Evolutionary conservation across 1,140 invertebrate species (phyloP), one percentile per base, ranked within the genome.

Genomic region (Heterodera carotae): DNA sequence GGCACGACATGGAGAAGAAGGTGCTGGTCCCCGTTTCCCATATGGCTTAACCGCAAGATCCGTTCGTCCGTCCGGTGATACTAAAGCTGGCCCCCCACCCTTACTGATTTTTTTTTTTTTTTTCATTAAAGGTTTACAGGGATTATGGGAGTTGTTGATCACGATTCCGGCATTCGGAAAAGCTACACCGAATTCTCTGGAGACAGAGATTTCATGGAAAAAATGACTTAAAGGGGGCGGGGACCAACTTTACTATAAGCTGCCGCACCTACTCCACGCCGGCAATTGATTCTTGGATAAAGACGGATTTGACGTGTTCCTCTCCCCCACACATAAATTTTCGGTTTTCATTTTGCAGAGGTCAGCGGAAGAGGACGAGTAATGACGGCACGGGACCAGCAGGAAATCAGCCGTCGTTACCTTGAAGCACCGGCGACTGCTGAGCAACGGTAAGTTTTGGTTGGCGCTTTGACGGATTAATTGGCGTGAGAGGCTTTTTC

Each of bases 321-420:
- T 22, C 25, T 15, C 2, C 25, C 34, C 18, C 36, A 74, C 56
- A 0, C 34, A 12, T 33, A 56, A 71, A 71, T 27, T 71, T 43
- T 2, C 3, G 33, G 22, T 10, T 22, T 66, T 66, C 27, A 18
- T 10, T 66, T 66, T 66, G 62, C 62, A 66, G 62, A 36, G 27
- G 25, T 39, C 25, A 56, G 72, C 6, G 36, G 72, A 10, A n/a
- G n/a, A n/a, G 72, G 72, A 3, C 31, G 72, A 27, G 72, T 74
- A 25, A 74, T 74, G 36, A 29, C 72, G 18, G 72, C 72, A 4
- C 59, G 72, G 18, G 56, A 74, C 25, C 72, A 74, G 39, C 59
- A 64, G 53, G 72, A 74, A 4, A 62, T 74, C 36, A 59, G 64
- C 33, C 72, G 72, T 8, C 72, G 72, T 10, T 74, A 74, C 33